These are phyloP conservation scores for Orthosia gothica DNA, from an alignment of 2,888 invertebrate genomes.

Conservation along the genomic window DNA sequence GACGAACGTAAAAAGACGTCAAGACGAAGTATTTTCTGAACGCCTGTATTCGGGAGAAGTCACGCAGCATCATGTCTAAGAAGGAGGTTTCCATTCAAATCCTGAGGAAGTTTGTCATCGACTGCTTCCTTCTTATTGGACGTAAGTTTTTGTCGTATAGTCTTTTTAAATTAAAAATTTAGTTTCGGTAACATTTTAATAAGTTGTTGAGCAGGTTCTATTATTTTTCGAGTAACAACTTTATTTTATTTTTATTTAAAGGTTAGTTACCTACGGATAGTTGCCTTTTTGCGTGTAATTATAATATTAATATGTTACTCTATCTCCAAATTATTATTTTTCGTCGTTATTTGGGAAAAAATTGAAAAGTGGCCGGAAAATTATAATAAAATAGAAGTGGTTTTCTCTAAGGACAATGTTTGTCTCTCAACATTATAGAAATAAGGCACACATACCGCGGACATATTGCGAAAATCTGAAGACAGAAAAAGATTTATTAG, in stretches of 20 bases:
- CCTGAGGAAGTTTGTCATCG: slow-evolving; percentile 80
- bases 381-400: no score
- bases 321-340: no score
- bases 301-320: no score
- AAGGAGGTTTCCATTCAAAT: slow-evolving; percentile 39
- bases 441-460: no score
- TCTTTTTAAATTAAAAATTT: background rate
- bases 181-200: background rate
- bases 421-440: no score
- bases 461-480: no score
- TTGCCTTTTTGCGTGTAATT: background rate
- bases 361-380: no score
- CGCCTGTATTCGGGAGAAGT: background rate
- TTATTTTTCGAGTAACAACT: background rate
- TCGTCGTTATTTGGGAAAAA: no score
- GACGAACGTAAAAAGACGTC: background rate
- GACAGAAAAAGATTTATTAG: no score
- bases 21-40: slow-evolving; percentile 30
- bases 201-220: background rate
- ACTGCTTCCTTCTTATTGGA: slow-evolving; percentile 78
- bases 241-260: background rate
- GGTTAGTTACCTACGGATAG: background rate
- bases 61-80: slow-evolving; percentile 38
- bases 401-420: no score
- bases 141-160: slow-evolving; percentile 75